Base-by-base conservation (phyloP, 2,888 invertebrate genomes). In the Hyposoter dolosus region DNA sequence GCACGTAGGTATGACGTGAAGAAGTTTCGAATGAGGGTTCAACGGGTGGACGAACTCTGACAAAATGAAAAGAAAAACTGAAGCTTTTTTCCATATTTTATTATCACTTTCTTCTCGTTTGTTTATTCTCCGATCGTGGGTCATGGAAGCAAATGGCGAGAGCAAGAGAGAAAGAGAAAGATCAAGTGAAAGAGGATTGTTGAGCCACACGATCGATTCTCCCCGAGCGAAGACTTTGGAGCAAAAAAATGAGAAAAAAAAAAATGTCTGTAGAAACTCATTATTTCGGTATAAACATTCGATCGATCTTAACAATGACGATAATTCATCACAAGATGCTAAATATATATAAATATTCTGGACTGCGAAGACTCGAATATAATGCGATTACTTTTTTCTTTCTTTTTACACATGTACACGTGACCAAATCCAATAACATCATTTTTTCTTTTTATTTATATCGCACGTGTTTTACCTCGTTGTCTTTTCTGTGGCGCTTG, bases 241-340 rank as follows among this genome's bases (percentile, higher is more conserved):
- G 68, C 45, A 76, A 53, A 78, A 74, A 75, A 50, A 74, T 35
- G 35, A 82, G 60, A 40, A 69, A 45, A 43, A 69, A 35, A 40
- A 81, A 68, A 80, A 83, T 63, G n/a, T 65, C 28, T 63, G 65
- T 60, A 85, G 56, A 87, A 84, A 88, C 23, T 84, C 88, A 83
- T 87, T 84, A 53, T 69, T 60, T 71, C 60, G 75, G 83, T 87
- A 88, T 81, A 87, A 84, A 86, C 82, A 84, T 87, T 86, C 82
- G 80, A 81, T 80, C 63, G 56, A 28, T 53, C 68, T 86, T 75
- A 82, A 87, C 79, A 76, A 79, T 83, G 81, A 79, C 69, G 72
- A 68, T 78, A 56, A 45, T 71, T 71, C 66, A 78, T 72, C 72
- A 81, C 76, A 68, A 77, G 63, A 75, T 71, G 65, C 68, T 60